These are phyloP conservation scores for Aix galericulata DNA, from an alignment of 2,113 vertebrate species.

Conservation along the genomic window DNA sequence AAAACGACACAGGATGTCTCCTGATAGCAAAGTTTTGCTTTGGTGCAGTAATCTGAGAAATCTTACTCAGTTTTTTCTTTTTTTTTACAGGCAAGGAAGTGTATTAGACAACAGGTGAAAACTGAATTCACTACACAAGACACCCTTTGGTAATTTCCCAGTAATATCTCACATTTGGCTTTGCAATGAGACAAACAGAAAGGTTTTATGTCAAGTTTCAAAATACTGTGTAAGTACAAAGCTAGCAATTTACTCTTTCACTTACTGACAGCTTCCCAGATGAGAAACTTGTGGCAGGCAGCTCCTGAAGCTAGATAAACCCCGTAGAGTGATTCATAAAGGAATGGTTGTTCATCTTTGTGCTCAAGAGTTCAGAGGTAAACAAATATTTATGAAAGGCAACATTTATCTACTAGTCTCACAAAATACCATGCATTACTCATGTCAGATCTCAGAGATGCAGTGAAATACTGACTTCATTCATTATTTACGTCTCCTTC, in stretches of 20 bases:
- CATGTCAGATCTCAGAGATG: neutral
- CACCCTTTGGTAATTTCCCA: neutral
- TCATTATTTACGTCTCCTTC: slow-evolving; percentile 2
- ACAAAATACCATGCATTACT: neutral
- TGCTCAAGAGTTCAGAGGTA: neutral
- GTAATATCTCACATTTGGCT: neutral
- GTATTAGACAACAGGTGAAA: neutral
- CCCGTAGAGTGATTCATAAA: neutral
- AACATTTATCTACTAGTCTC: neutral
- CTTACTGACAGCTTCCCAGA: neutral
- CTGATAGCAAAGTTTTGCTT: neutral
- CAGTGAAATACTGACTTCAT: slow-evolving; percentile 7
- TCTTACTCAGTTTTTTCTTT: neutral
- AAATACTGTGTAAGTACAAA: neutral
- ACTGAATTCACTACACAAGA: neutral
- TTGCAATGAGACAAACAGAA: neutral
- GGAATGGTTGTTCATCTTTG: neutral
- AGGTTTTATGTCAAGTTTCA: neutral
- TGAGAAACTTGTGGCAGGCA: neutral
- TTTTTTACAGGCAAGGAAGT: neutral
- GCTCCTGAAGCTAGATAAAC: neutral
- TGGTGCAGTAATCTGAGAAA: neutral
- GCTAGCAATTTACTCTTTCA: neutral
- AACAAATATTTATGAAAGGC: slow-evolving; percentile 5
- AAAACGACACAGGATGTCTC: neutral